Conservation (phyloP, 2,113 vertebrate genomes). For the Bettongia penicillata region DNA sequence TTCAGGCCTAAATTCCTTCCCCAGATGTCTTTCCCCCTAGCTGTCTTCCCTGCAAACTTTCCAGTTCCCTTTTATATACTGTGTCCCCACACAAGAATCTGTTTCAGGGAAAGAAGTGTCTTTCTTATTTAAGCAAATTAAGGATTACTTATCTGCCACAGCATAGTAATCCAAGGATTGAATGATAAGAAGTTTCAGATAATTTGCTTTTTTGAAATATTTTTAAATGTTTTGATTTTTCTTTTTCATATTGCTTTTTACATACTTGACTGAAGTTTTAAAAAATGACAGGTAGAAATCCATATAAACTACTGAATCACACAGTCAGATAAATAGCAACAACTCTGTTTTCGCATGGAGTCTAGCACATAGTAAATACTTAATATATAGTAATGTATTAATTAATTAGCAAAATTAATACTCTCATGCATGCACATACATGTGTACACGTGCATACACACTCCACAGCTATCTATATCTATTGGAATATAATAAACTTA, state of each 20-base stretch:
- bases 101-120: not conserved
- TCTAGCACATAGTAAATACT: not conserved
- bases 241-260: slow-evolving; percentile 87
- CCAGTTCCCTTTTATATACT: not conserved
- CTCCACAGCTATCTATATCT: not conserved
- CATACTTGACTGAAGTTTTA: slow-evolving; percentile 85
- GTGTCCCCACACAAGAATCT: not conserved
- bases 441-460: not conserved
- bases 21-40: not conserved
- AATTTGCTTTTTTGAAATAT: slow-evolving; percentile 63
- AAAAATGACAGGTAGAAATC: slow-evolving; percentile 81
- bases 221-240: slow-evolving; percentile 83
- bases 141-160: slow-evolving; percentile 98
- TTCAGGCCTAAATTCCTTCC: not conserved
- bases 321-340: not conserved
- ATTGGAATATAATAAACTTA: not conserved
- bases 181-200: slow-evolving; percentile 51
- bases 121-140: slow-evolving; percentile 85
- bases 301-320: slow-evolving; percentile 76
- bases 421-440: not conserved
- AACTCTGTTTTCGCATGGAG: not conserved
- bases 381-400: not conserved
- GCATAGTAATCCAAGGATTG: slow-evolving; percentile 84
- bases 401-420: too few relatives aligned
- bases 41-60: not conserved